phyloP scores from a whole-genome alignment of 1,140 invertebrate genomes.

The Micrasema minimum region DNA sequence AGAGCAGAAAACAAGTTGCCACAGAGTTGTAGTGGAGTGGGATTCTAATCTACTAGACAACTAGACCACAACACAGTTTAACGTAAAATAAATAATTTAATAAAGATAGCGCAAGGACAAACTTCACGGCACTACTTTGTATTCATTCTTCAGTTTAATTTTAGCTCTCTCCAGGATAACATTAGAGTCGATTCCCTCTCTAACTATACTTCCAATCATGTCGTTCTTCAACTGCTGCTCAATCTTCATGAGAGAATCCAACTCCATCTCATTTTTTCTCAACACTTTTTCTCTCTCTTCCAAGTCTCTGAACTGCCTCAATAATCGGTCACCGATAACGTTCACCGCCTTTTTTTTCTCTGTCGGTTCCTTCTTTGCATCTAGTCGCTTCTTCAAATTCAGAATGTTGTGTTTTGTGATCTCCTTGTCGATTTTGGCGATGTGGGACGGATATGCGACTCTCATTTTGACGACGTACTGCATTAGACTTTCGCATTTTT shows the following conservation, averaged over 20 bases:
- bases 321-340: background rate
- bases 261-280: background rate
- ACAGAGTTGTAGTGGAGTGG: too few relatives aligned
- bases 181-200: conserved; percentile 15
- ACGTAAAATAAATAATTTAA: too few relatives aligned
- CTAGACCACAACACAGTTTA: too few relatives aligned
- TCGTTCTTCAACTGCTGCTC: conserved; percentile 23
- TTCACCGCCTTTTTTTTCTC: background rate
- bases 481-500: conserved; percentile 27
- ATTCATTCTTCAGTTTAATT: conserved; percentile 12
- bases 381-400: conserved; percentile 1
- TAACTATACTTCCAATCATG: conserved; percentile 5
- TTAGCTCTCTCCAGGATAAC: conserved; percentile 13
- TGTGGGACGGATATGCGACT: conserved; percentile 2
- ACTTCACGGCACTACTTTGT: background rate
- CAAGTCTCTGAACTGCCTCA: conserved; percentile 1
- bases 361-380: background rate
- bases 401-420: conserved; percentile 19
- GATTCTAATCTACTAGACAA: too few relatives aligned
- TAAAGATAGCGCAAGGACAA: background rate
- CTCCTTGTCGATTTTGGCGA: conserved; percentile 14
- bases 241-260: conserved; percentile 2
- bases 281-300: background rate
- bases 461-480: conserved; percentile 32
- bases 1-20: too few relatives aligned